Evolutionary conservation across 2,797 vertebrate species (phyloP).

Genomic region (Sitta carolinensis): DNA sequence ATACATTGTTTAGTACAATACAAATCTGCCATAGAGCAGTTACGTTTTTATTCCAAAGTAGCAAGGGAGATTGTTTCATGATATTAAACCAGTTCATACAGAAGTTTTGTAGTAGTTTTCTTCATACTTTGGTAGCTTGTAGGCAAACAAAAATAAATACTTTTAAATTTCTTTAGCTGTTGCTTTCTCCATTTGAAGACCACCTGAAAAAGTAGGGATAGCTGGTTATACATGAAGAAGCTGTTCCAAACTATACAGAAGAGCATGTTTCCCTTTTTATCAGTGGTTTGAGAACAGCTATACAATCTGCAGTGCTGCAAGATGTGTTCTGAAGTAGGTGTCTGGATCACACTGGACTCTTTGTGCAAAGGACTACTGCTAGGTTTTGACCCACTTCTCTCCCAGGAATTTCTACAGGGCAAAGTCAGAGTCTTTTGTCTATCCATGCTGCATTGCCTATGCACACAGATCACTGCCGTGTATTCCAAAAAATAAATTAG

Average conservation of each 20-base stretch:
- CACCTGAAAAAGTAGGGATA: background rate
- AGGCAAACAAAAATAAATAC: background rate
- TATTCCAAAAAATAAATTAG: background rate
- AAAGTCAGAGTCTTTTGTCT: background rate
- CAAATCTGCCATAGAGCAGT: background rate
- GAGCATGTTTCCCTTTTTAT: background rate
- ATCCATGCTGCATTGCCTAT: background rate
- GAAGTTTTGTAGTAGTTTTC: background rate
- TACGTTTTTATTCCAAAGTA: background rate
- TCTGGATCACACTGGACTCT: background rate
- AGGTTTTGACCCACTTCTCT: constrained; percentile 5
- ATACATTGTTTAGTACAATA: background rate
- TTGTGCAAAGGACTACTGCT: background rate
- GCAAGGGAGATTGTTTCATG: background rate
- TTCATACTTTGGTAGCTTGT: background rate
- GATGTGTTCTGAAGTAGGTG: background rate
- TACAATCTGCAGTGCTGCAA: background rate
- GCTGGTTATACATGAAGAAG: background rate
- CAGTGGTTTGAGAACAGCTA: background rate
- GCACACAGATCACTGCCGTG: background rate
- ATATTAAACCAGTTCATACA: background rate
- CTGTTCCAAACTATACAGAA: background rate
- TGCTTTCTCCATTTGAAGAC: background rate
- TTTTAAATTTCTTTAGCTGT: background rate
- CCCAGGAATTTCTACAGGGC: background rate